Conservation (phyloP, 2,888 invertebrate species). For the Drosophila merina region DNA sequence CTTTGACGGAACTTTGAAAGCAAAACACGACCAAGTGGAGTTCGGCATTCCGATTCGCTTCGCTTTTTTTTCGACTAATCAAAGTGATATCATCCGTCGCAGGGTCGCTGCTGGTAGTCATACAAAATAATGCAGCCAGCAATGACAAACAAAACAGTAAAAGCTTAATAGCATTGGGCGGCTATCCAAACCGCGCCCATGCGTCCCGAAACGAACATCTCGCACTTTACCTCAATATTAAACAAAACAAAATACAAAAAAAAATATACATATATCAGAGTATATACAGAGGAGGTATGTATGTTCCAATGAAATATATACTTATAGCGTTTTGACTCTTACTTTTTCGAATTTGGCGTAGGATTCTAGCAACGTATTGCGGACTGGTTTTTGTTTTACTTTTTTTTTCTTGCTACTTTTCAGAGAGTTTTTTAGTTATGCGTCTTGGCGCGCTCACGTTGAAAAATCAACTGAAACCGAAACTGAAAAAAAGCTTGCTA, state of each 20-base stretch:
- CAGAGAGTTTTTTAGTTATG: conserved; percentile 35
- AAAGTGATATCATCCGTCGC: conserved; percentile 6
- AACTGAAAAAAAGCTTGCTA: conserved; percentile 65
- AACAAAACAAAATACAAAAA: not conserved
- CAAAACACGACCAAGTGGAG: not conserved
- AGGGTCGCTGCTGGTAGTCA: not conserved
- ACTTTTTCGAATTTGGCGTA: conserved; percentile 37
- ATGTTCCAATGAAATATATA: conserved; percentile 7
- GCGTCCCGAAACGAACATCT: not conserved
- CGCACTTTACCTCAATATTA: conserved; percentile 1
- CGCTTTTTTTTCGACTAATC: not conserved
- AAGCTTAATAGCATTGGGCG: not conserved
- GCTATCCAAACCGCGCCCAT: conserved; percentile 3
- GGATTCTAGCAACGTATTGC: conserved; percentile 17
- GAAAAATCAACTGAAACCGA: conserved; percentile 75
- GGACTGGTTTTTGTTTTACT: not conserved
- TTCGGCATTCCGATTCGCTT: not conserved
- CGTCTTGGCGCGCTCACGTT: conserved; percentile 78
- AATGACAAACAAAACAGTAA: conserved; percentile 1
- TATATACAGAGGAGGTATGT: not conserved
- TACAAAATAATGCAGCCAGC: conserved; percentile 1
- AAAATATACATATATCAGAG: not conserved
- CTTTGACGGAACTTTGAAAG: not conserved
- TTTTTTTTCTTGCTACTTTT: conserved; percentile 6
- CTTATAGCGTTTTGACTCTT: conserved; percentile 20